Evolutionary conservation across 2,888 invertebrate genomes (phyloP).

Genomic region (Chesias legatella): DNA sequence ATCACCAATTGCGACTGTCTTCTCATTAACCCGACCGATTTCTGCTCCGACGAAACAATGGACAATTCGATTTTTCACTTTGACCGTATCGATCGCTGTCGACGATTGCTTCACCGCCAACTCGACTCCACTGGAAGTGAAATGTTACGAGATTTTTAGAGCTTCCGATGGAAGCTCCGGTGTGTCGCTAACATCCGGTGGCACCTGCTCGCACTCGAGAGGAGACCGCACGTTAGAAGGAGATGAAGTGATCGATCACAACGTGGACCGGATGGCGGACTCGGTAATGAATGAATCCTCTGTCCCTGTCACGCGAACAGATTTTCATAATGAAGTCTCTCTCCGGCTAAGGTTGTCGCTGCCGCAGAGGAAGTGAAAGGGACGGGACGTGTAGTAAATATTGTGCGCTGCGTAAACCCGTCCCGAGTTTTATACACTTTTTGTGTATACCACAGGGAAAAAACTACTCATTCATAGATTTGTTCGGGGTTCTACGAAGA

Average conservation of each 20-base stretch:
- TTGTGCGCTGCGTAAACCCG: conserved; percentile 66
- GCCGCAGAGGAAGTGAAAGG: conserved; percentile 79
- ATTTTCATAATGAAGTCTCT: conserved; percentile 52
- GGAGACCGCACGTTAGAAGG: conserved; percentile 70
- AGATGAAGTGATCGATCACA: conserved; percentile 75
- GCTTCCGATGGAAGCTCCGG: conserved; percentile 68
- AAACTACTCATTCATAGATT: conserved; percentile 67
- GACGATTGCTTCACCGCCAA: conserved; percentile 16
- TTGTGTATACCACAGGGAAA: conserved; percentile 63
- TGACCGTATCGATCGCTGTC: conserved; percentile 7
- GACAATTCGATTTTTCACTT: conserved; percentile 34
- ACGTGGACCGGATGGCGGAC: conserved; percentile 77
- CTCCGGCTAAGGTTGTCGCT: conserved; percentile 71
- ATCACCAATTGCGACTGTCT: conserved; percentile 71
- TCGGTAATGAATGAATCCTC: conserved; percentile 78
- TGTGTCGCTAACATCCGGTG: conserved; percentile 69
- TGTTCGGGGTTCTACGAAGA: conserved; percentile 24
- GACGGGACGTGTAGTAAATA: conserved; percentile 79
- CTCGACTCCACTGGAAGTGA: conserved; percentile 37
- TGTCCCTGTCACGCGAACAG: conserved; percentile 55
- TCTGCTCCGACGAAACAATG: conserved; percentile 18
- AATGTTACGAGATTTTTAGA: conserved; percentile 57
- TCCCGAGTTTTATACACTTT: conserved; percentile 66
- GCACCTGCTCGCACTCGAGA: conserved; percentile 76
- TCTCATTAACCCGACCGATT: conserved; percentile 52